Conservation (phyloP, 2,797 vertebrate species). For the Carduelis carduelis region DNA sequence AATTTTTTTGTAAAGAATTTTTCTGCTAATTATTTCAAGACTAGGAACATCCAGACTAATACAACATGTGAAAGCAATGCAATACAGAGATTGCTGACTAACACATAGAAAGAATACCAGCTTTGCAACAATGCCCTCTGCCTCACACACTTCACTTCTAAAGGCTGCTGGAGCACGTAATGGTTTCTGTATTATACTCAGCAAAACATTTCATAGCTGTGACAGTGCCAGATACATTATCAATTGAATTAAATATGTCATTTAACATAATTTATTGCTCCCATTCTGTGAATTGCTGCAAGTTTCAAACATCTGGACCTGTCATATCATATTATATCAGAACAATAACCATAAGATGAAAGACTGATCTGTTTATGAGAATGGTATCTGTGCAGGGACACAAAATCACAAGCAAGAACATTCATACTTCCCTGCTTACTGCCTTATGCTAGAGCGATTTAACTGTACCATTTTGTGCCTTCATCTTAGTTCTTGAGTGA, state of each 20-base stretch:
- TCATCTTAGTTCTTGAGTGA: background rate
- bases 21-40: slow-evolving; percentile 13
- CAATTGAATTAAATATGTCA: background rate
- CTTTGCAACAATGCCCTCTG: background rate
- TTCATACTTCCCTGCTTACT: background rate
- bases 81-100: background rate
- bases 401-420: background rate
- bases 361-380: background rate
- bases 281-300: background rate
- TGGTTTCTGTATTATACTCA: background rate
- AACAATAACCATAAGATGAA: slow-evolving; percentile 16
- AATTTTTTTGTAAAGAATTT: background rate
- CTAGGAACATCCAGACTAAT: background rate
- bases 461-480: background rate
- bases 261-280: slow-evolving; percentile 30
- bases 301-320: slow-evolving; percentile 40
- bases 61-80: background rate
- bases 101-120: background rate
- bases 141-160: background rate
- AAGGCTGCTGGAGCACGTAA: background rate
- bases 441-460: background rate
- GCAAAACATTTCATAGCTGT: slow-evolving; percentile 15
- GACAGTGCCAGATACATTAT: background rate
- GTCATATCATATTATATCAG: background rate
- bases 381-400: background rate